phyloP scores from a whole-genome alignment of 23 tunicate genomes.

The Halocynthia roretzi region DNA sequence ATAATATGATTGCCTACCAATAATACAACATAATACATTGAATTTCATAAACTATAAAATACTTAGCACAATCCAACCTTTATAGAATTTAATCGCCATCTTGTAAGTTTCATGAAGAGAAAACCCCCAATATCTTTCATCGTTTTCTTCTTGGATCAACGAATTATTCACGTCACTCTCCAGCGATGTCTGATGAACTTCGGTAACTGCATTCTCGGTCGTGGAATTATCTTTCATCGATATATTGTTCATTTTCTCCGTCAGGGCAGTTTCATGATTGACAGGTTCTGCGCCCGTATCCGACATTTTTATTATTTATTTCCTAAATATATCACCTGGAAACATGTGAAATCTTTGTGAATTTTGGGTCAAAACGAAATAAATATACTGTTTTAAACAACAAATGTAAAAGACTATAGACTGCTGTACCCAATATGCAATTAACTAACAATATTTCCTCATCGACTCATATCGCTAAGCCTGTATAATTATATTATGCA shows the following conservation, averaged over 20 bases:
- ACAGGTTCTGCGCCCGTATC: slow-evolving; percentile 11
- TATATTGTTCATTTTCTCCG: slow-evolving; percentile 4
- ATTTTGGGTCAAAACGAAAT: too few species aligned
- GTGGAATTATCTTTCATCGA: neutral
- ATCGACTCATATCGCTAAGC: too few species aligned
- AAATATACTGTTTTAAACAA: too few species aligned
- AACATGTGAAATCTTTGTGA: too few species aligned
- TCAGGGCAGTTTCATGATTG: neutral
- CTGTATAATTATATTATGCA: too few species aligned
- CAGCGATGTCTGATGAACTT: neutral
- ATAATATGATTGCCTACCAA: too few species aligned
- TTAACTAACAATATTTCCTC: too few species aligned
- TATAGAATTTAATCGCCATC: slow-evolving; percentile 92
- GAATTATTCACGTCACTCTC: slow-evolving; percentile 3
- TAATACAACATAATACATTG: neutral
- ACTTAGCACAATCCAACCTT: slow-evolving; percentile 40
- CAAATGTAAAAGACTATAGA: too few species aligned
- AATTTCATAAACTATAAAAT: neutral
- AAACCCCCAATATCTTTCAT: slow-evolving; percentile 93
- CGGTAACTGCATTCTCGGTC: neutral
- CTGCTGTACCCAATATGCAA: too few species aligned
- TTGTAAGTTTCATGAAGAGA: slow-evolving; percentile 70
- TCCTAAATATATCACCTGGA: neutral
- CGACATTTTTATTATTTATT: neutral
- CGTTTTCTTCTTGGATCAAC: slow-evolving; percentile 24